A percentile compares a stretch with the other conserved stretches of the same genome.
These are phyloP conservation scores for Helicoverpa zea DNA, from an alignment of 1,140 invertebrate genomes.

Conservation along the genomic window DNA sequence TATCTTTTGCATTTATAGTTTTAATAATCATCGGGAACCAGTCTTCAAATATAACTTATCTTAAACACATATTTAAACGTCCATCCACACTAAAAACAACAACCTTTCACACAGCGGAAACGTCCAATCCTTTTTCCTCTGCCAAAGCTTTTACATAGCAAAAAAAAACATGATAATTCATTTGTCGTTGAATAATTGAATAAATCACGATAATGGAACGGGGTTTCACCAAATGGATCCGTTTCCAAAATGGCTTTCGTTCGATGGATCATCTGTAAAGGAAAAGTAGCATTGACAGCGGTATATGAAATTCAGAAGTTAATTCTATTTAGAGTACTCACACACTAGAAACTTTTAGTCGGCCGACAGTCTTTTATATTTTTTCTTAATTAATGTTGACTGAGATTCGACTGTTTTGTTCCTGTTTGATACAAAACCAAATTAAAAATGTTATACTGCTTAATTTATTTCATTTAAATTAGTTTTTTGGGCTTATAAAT, in stretches of 20 bases:
- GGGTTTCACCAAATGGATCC: conserved; percentile 71
- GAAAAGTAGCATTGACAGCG: conserved; percentile 10
- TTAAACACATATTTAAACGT: not conserved
- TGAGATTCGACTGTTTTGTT: too few relatives aligned
- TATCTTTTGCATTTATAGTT: too few relatives aligned
- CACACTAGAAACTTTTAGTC: too few relatives aligned
- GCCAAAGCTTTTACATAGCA: conserved; percentile 55
- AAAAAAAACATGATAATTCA: conserved; percentile 67
- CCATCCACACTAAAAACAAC: not conserved
- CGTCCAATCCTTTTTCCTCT: conserved; percentile 54
- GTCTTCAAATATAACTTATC: not conserved
- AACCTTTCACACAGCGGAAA: not conserved
- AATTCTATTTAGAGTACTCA: not conserved
- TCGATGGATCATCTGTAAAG: conserved; percentile 47
- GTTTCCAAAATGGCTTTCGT: conserved; percentile 63
- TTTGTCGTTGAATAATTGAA: conserved; percentile 79
- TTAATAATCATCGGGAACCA: not conserved
- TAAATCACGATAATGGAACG: conserved; percentile 78
- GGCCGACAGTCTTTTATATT: too few relatives aligned
- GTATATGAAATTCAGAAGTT: not conserved
- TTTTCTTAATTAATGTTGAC: too few relatives aligned
- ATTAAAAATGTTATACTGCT: too few relatives aligned
- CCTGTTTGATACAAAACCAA: too few relatives aligned
- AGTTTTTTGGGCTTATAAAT: too few relatives aligned
- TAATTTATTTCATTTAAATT: too few relatives aligned